Evolutionary conservation across 2,888 invertebrate genomes (phyloP).

Genomic region (Spatulosminthurus flaviceps): DNA sequence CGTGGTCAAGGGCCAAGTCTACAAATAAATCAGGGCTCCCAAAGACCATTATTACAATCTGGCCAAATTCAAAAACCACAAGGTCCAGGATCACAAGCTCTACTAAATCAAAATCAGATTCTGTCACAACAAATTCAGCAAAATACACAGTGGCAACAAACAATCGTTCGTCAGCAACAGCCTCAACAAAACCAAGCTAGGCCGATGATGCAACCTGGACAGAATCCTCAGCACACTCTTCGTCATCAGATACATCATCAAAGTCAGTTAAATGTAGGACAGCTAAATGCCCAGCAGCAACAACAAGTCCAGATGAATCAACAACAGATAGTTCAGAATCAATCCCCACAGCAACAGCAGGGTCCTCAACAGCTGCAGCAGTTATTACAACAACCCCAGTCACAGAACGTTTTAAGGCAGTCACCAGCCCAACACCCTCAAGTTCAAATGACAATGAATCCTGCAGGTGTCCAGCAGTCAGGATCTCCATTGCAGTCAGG

Average conservation of each 20-base stretch:
- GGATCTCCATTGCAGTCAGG: neutral
- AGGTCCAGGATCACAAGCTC: slow-evolving; percentile 43
- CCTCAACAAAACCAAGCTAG: slow-evolving; percentile 24
- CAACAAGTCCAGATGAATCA: slow-evolving; percentile 45
- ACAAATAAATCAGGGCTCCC: slow-evolving; percentile 9
- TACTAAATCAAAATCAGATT: slow-evolving; percentile 45
- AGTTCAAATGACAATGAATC: slow-evolving; percentile 29
- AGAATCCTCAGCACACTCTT: neutral
- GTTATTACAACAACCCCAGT: slow-evolving; percentile 37
- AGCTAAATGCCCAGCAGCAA: slow-evolving; percentile 32
- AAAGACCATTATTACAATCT: slow-evolving; percentile 38
- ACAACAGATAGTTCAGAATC: slow-evolving; percentile 32
- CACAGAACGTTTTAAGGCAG: slow-evolving; percentile 33
- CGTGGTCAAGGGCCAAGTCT: neutral
- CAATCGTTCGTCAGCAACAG: slow-evolving; percentile 24
- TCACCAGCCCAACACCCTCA: slow-evolving; percentile 38
- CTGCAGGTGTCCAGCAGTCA: neutral
- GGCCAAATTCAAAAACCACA: slow-evolving; percentile 41
- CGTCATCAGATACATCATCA: neutral
- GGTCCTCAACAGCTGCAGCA: slow-evolving; percentile 41
- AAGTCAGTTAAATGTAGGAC: neutral
- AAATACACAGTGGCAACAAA: slow-evolving; percentile 43
- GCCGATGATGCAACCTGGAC: neutral
- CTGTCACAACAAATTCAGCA: slow-evolving; percentile 46
- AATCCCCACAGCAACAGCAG: slow-evolving; percentile 44